Conservation (phyloP, 2,113 vertebrate species). For the Pontoporia blainvillei region DNA sequence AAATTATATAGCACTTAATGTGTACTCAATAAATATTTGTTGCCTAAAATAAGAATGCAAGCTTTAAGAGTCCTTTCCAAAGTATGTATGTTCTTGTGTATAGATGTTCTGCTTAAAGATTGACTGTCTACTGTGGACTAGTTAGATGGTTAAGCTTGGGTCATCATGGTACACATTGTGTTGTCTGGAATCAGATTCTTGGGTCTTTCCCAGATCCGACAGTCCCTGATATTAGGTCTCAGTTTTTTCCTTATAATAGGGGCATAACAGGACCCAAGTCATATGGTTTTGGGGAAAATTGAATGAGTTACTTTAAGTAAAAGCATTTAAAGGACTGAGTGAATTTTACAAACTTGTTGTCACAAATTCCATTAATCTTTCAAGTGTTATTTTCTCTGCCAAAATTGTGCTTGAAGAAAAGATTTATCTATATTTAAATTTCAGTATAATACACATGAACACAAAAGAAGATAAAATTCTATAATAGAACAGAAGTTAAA, state of each 20-base stretch:
- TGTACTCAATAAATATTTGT: neutral
- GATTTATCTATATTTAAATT: neutral
- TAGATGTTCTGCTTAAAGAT: neutral
- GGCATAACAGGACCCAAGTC: neutral
- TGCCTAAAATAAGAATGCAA: neutral
- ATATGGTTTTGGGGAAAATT: rapidly evolving
- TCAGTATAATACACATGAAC: neutral
- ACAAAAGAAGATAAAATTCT: neutral
- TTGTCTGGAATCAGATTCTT: neutral
- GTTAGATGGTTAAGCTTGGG: neutral
- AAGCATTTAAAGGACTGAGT: neutral
- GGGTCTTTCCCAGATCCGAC: neutral
- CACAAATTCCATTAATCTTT: neutral
- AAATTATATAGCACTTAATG: neutral
- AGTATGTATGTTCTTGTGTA: no score
- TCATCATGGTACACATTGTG: no score
- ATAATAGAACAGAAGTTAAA: neutral
- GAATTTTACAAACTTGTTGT: neutral
- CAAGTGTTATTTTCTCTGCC: neutral
- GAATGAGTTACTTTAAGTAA: neutral
- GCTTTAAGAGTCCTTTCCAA: neutral
- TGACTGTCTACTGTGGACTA: no score
- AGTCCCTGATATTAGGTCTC: neutral
- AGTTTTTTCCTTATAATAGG: neutral
- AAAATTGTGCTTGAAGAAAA: neutral